Base-by-base conservation (phyloP, 2,888 invertebrate species). In the Luffia ferchaultella region DNA sequence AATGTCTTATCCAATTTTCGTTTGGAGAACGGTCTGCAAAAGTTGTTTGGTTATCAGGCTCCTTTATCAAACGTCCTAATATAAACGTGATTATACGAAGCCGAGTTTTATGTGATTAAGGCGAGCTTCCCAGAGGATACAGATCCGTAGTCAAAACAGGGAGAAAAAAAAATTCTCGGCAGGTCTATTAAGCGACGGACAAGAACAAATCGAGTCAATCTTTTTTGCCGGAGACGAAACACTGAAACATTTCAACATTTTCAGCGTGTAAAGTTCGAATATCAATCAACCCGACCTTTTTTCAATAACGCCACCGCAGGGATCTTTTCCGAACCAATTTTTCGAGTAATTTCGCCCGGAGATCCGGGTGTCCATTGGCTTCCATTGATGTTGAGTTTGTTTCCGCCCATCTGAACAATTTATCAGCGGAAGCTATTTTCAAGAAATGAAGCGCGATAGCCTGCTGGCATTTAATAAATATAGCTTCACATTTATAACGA, bases 141-240 rank as follows among this genome's bases (percentile, higher is more conserved):
- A 77, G 76, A 68, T 75, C 68, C 65, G 69, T 67, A 72, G 69
- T 76, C 76, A 74, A 78, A 77, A 79, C 75, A 68, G 71, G 65
- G 68, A 70, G 42, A n/a, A n/a, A n/a, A n/a, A n/a, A n/a, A 42
- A 40, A 18, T 18, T 18, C 68, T 65, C 69, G 68, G 65, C 55
- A 68, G 76, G 76, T 79, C 77, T 78, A 79, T 76, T 78, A 74
- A 73, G 68, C 68, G 68, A 68, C 76, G 71, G 82, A 82, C 82
- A 79, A 72, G 74, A 75, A 80, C 75, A 83, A 83, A 82, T 82
- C 69, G 78, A 78, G 79, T 76, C 80, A 75, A 77, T 80, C 74
- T 79, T 79, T 79, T 78, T 76, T 71, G 65, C 68, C 62, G 64
- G 68, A 70, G 71, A 73, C 70, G 73, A 73, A 77, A 76, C 76